Evolutionary conservation across 2,888 invertebrate species (phyloP), one percentile per base, ranked within the genome.

Genomic region (Hypena proboscidalis): DNA sequence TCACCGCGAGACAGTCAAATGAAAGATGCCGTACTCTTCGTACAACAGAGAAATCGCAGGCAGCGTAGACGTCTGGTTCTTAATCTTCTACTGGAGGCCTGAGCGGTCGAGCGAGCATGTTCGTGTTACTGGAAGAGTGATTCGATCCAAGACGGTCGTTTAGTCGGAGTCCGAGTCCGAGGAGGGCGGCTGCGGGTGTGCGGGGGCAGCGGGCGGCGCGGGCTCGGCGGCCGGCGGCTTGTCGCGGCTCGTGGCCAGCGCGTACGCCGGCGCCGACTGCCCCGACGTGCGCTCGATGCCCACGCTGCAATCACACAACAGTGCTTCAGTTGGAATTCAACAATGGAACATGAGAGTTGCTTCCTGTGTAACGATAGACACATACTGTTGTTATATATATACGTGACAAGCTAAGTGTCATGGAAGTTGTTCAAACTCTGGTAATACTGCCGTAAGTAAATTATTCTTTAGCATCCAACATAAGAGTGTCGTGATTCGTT

Each of bases 241-340:
- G 10, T 37, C 37, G 14, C 58, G 65, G 36, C 58, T 46, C 26
- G 80, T 74, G 7, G 85, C 81, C 44, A 81, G 67, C 45, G 85
- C 74, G 77, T 88, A 89, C 38, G 88, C 86, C 27, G 88, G 83
- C 68, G 83, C 83, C 37, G 81, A 39, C 61, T 71, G 69, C 1
- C 87, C 87, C 34, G 82, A 69, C 44, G 96, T 96, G 75, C 96
- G 96, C 82, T 97, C 97, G 81, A 98, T 97, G 71, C 97, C 97
- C 76, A 98, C 97, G 76, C 89, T 89, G 80, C 25, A 61, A 31
- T 32, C 10, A 4, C 11, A 7, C 31, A 20, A 20, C 19, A n/a
- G n/a, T n/a, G n/a, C n/a, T n/a, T n/a, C n/a, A n/a, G n/a, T n/a
- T n/a, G n/a, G n/a, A n/a, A n/a, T n/a, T n/a, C n/a, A n/a, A n/a